A percentile compares a stretch with the other conserved stretches of the same genome.
phyloP scores from a whole-genome alignment of 2,113 vertebrate species.

The Seriola rivoliana region DNA sequence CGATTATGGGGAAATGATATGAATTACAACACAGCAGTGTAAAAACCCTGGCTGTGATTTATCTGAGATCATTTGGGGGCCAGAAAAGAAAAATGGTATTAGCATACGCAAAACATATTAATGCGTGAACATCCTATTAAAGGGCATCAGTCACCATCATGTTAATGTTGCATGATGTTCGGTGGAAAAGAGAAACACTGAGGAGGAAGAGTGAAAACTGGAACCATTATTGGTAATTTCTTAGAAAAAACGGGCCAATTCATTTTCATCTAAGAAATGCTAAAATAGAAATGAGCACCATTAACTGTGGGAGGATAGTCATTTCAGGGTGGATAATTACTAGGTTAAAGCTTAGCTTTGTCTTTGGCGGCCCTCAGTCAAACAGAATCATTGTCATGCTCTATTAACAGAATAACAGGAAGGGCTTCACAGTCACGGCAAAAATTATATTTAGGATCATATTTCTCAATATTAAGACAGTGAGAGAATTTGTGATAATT shows the following conservation, averaged over 20 bases:
- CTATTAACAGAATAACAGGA: slow-evolving; percentile 1
- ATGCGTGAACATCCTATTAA: slow-evolving; percentile 59
- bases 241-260: not conserved
- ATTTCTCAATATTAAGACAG: not conserved
- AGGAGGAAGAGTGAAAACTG: not conserved
- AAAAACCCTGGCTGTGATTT: slow-evolving; percentile 60
- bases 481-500: slow-evolving; percentile 1
- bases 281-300: slow-evolving; percentile 1
- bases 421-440: not conserved
- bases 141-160: slow-evolving; percentile 52
- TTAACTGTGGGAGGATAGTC: not conserved
- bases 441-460: not conserved
- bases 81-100: slow-evolving; percentile 52
- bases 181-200: slow-evolving; percentile 9
- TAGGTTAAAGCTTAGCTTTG: not conserved
- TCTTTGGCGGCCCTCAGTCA: not conserved
- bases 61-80: slow-evolving; percentile 66
- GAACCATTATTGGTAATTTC: not conserved
- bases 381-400: slow-evolving; percentile 6
- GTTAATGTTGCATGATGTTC: slow-evolving; percentile 63
- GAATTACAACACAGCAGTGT: slow-evolving; percentile 60
- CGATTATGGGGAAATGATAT: slow-evolving; percentile 71
- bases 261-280: not conserved
- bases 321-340: slow-evolving; percentile 11
- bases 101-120: slow-evolving; percentile 71